Percentiles rank a stretch among this genome's conserved stretches.
These are phyloP conservation scores for Pachypanchax playfairii DNA, from an alignment of 2,113 vertebrate genomes.

Conservation along the genomic window DNA sequence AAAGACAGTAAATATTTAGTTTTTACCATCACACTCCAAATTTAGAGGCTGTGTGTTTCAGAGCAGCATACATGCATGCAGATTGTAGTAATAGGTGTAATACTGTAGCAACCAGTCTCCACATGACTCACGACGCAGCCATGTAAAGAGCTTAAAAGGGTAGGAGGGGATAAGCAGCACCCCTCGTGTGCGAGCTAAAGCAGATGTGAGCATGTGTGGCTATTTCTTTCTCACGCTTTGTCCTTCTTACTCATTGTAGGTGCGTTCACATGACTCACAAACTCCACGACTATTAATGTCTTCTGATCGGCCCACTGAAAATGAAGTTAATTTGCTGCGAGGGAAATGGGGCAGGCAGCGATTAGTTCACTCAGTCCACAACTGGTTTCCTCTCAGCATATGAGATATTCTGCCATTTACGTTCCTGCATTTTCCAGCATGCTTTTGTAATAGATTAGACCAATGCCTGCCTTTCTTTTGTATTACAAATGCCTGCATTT, in stretches of 20 bases:
- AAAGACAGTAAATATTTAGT: constrained; percentile 19
- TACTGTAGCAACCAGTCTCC: constrained; percentile 41
- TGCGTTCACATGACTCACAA: constrained; percentile 29
- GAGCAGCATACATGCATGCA: background rate
- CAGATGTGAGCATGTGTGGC: constrained; percentile 54
- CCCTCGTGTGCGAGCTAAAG: constrained; percentile 69
- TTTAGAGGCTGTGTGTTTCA: constrained; percentile 19
- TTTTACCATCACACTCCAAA: constrained; percentile 15
- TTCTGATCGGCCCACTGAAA: constrained; percentile 70
- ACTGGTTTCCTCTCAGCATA: constrained; percentile 44
- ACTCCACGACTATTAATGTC: constrained; percentile 66
- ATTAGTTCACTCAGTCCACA: constrained; percentile 38
- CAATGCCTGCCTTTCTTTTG: constrained; percentile 37
- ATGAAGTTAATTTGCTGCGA: constrained; percentile 63
- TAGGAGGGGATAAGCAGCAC: constrained; percentile 74
- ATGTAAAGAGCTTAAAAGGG: constrained; percentile 73
- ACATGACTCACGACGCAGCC: constrained; percentile 74
- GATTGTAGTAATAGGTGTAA: constrained; percentile 22
- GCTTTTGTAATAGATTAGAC: constrained; percentile 23
- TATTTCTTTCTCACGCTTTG: constrained; percentile 8
- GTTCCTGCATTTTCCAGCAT: constrained; percentile 28
- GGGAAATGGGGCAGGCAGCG: constrained; percentile 61
- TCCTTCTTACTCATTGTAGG: constrained; percentile 20
- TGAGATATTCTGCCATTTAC: constrained; percentile 28
- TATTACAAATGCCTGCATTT: constrained; percentile 30